Evolutionary conservation across 2,888 invertebrate genomes (phyloP), one percentile per base, ranked within the genome.

Genomic region (Lasius fuliginosus): DNA sequence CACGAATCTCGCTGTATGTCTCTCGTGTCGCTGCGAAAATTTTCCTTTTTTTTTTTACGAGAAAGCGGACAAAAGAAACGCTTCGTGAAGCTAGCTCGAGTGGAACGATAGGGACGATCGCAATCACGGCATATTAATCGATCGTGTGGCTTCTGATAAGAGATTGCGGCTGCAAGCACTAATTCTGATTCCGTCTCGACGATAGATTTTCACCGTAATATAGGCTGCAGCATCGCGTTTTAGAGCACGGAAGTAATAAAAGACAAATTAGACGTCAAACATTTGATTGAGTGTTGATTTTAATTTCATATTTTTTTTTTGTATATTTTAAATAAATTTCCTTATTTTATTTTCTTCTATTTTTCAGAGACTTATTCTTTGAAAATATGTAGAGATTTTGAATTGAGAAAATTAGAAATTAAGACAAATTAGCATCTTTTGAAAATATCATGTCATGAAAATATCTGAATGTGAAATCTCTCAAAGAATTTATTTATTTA

Each of bases 101-200:
- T 42, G 67, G 74, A 71, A 79, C 36, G 60, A 62, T 71, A 33
- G 77, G 65, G 40, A 42, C 30, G 68, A 56, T 42, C 36, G 60
- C 79, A 46, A 62, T 81, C 12, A 33, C 23, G 84, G 82, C 83
- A 87, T 88, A 88, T 87, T 75, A 87, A 87, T 87, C 82, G 84
- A 83, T 87, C 73, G 82, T 71, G 74, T 73, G 65, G 68, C 23
- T 3, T 23, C 67, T 75, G 88, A 84, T 85, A 88, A 88, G 79
- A 85, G 82, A 85, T 85, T 77, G 76, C 58, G 83, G n/a, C 15
- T 33, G 23, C 23, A 42, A 65, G 27, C 56, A 23, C 12, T 30
- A 53, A 65, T 15, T 77, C 56, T 33, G 30, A 12, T n/a, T 75
- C 42, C n/a, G 23, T 42, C 46, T 33, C 12, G 11, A 33, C 23